phyloP scores from a whole-genome alignment of 1,140 invertebrate species.

The Drosophila pallidifrons region DNA sequence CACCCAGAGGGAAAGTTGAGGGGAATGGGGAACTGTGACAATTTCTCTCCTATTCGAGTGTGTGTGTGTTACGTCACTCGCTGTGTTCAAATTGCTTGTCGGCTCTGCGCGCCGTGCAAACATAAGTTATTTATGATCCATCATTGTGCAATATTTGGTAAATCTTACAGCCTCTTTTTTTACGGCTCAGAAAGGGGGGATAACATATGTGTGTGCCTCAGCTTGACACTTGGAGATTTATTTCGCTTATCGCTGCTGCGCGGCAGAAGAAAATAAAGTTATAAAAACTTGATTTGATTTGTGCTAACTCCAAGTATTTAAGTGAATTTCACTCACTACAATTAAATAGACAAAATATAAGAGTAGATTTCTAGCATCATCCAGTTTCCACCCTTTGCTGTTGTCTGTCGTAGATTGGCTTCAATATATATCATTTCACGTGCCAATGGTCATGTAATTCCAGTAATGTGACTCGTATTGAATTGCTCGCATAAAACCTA shows the following conservation, averaged over 20 bases:
- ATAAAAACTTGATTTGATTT: slow-evolving; percentile 72
- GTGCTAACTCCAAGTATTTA: slow-evolving; percentile 39
- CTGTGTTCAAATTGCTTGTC: slow-evolving; percentile 15
- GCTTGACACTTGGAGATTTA: slow-evolving; percentile 77
- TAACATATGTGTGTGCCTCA: slow-evolving; percentile 71
- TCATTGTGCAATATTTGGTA: slow-evolving; percentile 83
- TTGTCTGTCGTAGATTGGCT: neutral
- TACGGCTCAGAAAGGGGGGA: slow-evolving; percentile 46
- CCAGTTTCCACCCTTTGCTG: slow-evolving; percentile 11
- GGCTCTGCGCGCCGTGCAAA: slow-evolving; percentile 40
- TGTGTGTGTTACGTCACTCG: slow-evolving; percentile 65
- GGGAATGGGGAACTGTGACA: neutral
- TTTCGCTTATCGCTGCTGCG: slow-evolving; percentile 67
- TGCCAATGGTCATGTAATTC: slow-evolving; percentile 67
- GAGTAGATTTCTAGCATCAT: neutral
- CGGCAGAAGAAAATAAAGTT: slow-evolving; percentile 65
- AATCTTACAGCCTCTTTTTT: slow-evolving; percentile 74
- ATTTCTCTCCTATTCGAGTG: slow-evolving; percentile 27
- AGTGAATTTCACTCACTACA: slow-evolving; percentile 32
- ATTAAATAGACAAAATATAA: slow-evolving; percentile 2
- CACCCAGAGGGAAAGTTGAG: slow-evolving; percentile 7
- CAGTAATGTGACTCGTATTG: slow-evolving; percentile 60
- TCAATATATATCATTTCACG: slow-evolving; percentile 64
- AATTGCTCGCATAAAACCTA: slow-evolving; percentile 57
- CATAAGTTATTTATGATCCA: slow-evolving; percentile 85